These are phyloP conservation scores for Panagrolaimus sp. DNA, from an alignment of 1,140 invertebrate genomes.

Conservation along the genomic window DNA sequence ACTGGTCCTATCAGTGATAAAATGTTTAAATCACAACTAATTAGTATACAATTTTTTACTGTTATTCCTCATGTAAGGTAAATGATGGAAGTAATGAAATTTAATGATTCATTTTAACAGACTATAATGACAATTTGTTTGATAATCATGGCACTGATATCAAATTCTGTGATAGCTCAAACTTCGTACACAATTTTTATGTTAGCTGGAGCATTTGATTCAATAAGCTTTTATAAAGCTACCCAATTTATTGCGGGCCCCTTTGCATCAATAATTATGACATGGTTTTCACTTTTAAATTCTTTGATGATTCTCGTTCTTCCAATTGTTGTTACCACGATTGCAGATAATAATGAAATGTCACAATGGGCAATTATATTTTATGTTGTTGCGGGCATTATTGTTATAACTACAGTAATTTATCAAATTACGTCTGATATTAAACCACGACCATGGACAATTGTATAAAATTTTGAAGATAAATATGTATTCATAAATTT, in stretches of 20 bases:
- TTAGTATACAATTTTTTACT: conserved; percentile 32
- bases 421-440: conserved; percentile 39
- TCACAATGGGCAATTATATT: conserved; percentile 30
- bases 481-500: too few relatives aligned
- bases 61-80: too few relatives aligned
- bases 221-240: conserved; percentile 29
- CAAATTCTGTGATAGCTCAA: conserved; percentile 27
- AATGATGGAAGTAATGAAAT: too few relatives aligned
- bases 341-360: conserved; percentile 24
- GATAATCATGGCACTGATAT: conserved; percentile 42
- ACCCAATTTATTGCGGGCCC: conserved; percentile 38
- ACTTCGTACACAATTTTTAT: conserved; percentile 43
- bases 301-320: conserved; percentile 33
- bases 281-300: conserved; percentile 28
- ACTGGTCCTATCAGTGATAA: conserved; percentile 43
- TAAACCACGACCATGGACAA: conserved; percentile 32
- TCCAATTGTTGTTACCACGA: conserved; percentile 12
- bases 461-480: too few relatives aligned
- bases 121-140: conserved; percentile 49
- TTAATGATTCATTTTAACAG: conserved; percentile 32
- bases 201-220: conserved; percentile 45
- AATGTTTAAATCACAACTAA: conserved; percentile 23
- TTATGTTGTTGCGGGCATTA: conserved; percentile 12
- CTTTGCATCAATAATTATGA: conserved; percentile 35
- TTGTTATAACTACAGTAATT: conserved; percentile 25